Percentiles rank a stretch among this genome's conserved stretches.
These are phyloP conservation scores for Nothoprocta pentlandii DNA, from an alignment of 2,113 vertebrate genomes.

Conservation along the genomic window DNA sequence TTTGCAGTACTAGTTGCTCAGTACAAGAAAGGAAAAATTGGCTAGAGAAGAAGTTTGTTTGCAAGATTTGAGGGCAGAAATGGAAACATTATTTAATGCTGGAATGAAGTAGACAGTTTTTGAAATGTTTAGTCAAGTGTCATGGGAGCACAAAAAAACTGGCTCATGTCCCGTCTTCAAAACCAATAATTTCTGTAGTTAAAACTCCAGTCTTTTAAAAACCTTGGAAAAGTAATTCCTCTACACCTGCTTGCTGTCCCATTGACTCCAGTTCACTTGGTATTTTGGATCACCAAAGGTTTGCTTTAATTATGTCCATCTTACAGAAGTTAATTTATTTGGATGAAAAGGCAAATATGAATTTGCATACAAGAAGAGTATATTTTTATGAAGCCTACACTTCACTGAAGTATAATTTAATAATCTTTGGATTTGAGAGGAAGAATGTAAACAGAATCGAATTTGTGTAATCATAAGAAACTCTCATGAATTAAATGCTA, in stretches of 20 bases:
- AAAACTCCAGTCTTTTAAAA: neutral
- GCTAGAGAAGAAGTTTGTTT: neutral
- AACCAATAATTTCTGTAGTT: neutral
- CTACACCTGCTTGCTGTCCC: neutral
- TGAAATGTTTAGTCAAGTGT: neutral
- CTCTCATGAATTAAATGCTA: neutral
- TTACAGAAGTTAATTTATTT: neutral
- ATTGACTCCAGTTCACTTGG: neutral
- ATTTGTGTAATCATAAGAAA: slow-evolving; percentile 23
- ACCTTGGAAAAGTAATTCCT: neutral
- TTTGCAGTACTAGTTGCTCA: neutral
- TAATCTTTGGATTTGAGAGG: slow-evolving; percentile 33
- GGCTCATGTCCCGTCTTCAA: neutral
- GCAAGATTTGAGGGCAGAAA: neutral
- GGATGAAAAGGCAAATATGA: neutral
- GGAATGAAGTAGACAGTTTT: neutral
- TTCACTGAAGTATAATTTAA: neutral
- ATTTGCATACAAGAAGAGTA: fast-evolving
- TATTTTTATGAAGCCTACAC: neutral
- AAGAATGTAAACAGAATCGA: neutral
- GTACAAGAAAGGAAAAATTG: neutral
- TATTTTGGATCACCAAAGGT: neutral
- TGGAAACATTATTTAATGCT: neutral
- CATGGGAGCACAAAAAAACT: neutral
- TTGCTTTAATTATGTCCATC: neutral